Conservation (phyloP, 2,113 vertebrate genomes). For the Hystrix cristata region DNA sequence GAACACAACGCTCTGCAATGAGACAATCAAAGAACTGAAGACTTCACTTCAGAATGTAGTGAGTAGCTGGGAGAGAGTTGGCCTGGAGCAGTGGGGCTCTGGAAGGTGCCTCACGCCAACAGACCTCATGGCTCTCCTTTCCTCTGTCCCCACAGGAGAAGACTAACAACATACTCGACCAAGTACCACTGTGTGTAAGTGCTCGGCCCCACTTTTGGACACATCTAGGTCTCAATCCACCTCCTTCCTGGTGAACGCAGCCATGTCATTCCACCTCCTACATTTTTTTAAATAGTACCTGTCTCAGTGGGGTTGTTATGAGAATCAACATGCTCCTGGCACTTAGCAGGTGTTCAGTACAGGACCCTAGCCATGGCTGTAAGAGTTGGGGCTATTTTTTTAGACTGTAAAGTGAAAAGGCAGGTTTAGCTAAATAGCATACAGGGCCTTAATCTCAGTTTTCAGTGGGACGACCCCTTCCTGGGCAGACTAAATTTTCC, state of each 20-base stretch:
- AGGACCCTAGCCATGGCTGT: neutral
- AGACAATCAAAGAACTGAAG: fast-evolving
- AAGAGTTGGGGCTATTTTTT: neutral
- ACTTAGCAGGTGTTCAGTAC: neutral
- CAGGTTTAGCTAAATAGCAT: neutral
- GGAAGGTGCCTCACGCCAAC: neutral
- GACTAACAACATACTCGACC: fast-evolving
- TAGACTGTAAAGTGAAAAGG: neutral
- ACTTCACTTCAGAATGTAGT: fast-evolving
- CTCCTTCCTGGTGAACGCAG: neutral
- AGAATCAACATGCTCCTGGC: neutral
- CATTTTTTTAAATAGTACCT: neutral
- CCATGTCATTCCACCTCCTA: neutral
- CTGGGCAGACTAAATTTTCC: neutral
- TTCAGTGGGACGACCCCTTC: neutral
- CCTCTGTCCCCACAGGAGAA: neutral
- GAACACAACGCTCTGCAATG: fast-evolving
- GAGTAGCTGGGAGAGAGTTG: constrained; percentile 26
- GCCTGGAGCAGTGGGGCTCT: neutral
- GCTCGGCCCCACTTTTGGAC: neutral
- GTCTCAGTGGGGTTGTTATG: neutral
- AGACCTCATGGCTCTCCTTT: constrained; percentile 9
- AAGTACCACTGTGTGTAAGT: neutral
- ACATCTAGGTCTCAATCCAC: neutral
- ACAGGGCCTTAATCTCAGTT: neutral